Conservation (phyloP, 2,797 vertebrate species). For the Emys orbicularis region DNA sequence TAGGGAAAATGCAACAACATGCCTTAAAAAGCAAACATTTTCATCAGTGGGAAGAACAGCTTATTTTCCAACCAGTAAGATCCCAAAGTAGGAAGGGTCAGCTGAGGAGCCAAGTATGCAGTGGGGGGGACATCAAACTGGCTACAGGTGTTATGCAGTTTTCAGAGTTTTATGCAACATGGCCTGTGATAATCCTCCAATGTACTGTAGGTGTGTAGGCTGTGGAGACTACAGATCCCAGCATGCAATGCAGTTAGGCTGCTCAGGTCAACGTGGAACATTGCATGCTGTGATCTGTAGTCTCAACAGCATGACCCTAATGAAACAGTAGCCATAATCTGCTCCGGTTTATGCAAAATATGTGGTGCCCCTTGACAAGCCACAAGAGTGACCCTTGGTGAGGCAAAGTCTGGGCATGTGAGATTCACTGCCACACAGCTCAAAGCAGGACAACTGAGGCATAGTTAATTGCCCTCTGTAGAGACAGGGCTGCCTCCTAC, state of each 20-base stretch:
- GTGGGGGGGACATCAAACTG: neutral
- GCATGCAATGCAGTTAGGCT: neutral
- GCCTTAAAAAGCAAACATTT: slow-evolving; percentile 58
- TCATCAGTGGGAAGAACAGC: slow-evolving; percentile 13
- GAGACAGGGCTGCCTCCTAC: neutral
- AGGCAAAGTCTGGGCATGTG: neutral
- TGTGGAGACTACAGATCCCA: neutral
- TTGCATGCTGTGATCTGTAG: neutral
- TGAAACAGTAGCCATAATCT: neutral
- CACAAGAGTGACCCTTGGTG: neutral
- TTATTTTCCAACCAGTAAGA: slow-evolving; percentile 19
- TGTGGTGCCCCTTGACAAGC: neutral
- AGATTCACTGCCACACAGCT: neutral
- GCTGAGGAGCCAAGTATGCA: neutral
- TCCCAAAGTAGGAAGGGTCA: slow-evolving; percentile 12
- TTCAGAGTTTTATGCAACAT: neutral
- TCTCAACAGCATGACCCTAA: slow-evolving; percentile 3
- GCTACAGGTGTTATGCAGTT: neutral
- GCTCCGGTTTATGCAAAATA: fast-evolving
- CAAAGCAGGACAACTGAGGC: neutral
- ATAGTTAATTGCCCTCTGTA: fast-evolving
- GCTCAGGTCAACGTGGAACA: neutral
- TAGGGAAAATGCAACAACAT: slow-evolving; percentile 66
- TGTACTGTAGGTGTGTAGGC: neutral
- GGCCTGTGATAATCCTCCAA: neutral